Evolutionary conservation across 2,888 invertebrate genomes (phyloP).

Genomic region (Sicus ferrugineus): DNA sequence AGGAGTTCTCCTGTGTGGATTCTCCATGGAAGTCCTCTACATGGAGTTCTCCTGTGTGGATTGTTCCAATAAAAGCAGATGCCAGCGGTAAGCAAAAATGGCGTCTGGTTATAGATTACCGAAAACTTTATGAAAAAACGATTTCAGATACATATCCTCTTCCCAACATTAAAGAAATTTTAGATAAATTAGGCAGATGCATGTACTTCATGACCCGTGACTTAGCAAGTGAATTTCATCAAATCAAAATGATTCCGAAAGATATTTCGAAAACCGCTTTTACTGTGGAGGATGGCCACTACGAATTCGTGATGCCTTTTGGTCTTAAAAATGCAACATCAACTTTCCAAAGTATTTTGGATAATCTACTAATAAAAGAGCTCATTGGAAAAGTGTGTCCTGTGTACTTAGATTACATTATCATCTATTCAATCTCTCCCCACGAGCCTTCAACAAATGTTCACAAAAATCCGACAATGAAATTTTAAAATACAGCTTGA

Average conservation of each 20-base stretch:
- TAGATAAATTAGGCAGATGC: slow-evolving; percentile 23
- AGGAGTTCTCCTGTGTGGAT: no score
- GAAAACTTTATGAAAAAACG: slow-evolving; percentile 27
- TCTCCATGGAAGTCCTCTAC: no score
- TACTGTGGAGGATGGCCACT: slow-evolving; percentile 38
- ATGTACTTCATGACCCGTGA: slow-evolving; percentile 40
- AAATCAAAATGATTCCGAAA: slow-evolving; percentile 47
- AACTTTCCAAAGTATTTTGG: slow-evolving; percentile 34
- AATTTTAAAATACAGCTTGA: slow-evolving; percentile 34
- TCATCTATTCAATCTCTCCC: slow-evolving; percentile 28
- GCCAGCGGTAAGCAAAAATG: slow-evolving; percentile 27
- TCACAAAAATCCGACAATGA: slow-evolving; percentile 6
- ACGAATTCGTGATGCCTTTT: slow-evolving; percentile 42
- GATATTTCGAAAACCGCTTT: slow-evolving; percentile 45
- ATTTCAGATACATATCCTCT: slow-evolving; percentile 24
- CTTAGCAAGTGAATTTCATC: slow-evolving; percentile 52
- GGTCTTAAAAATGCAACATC: slow-evolving; percentile 33
- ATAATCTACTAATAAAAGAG: slow-evolving; percentile 32
- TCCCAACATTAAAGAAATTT: slow-evolving; percentile 28
- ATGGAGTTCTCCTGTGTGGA: slow-evolving; percentile 31
- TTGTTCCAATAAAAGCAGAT: slow-evolving; percentile 32
- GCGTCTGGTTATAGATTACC: slow-evolving; percentile 33
- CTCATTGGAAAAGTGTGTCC: slow-evolving; percentile 28
- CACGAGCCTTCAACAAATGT: slow-evolving; percentile 31
- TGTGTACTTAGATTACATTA: slow-evolving; percentile 35